Base-by-base conservation (phyloP, 1,140 invertebrate genomes). In the Lycorma delicatula region DNA sequence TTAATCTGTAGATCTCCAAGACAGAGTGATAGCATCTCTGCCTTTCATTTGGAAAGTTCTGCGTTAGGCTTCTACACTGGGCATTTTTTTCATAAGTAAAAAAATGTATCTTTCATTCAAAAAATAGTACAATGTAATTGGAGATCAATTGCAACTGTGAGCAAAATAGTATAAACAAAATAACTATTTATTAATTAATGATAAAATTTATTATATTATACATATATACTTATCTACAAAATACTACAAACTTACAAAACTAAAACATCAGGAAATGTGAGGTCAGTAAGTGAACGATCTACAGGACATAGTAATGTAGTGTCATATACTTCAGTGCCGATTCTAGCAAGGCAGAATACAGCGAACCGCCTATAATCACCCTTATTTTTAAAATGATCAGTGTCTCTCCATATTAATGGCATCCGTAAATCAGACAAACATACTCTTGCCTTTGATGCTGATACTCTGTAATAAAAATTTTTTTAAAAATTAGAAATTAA, bases 301-400 rank as follows among this genome's bases (percentile, higher is more conserved):
- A 87, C 80, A 36, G 83, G 79, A 58, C 74, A 82, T 29, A 86
- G 72, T 57, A 87, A 75, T 0, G 77, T 74, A 0, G 84, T 86
- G 64, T 86, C 84, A 48, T 80, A 81, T 34, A 87, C 80, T 66
- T 86, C 82, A 0, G 82, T 83, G 1, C 83, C 84, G 50, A 85
- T 74, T 61, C 79, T 77, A 18, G 82, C 74, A 49, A 87, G 66
- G 66, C 83, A 86, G 69, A 87, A 87, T 5, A 86, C 82, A 3
- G 84, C 83, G 69, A 84, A 87, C 56, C 82, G 72, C 44, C 83
- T 68, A 67, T 85, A 80, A 70, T 86, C 83, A 25, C 84, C 83
- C 61, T 83, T 82, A 69, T 85, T 85, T 67, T 85, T 85, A 65
- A 86, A 86, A 64, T 86, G 82, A 67, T 86, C 84, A 0, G 77